phyloP scores from a whole-genome alignment of 2,797 vertebrate species.

The Xerus rutilus region DNA sequence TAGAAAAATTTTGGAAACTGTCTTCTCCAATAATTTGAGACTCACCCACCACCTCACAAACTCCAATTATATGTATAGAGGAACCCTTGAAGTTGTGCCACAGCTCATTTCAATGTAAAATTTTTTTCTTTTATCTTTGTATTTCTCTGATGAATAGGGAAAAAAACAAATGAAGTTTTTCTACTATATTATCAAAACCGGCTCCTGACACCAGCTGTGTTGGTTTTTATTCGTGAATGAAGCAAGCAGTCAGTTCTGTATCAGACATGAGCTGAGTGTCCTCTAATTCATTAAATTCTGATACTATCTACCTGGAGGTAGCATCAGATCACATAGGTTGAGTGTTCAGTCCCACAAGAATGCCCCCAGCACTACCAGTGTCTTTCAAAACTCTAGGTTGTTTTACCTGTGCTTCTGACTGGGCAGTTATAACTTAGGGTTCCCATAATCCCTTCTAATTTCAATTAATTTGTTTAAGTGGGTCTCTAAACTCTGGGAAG shows the following conservation, averaged over 20 bases:
- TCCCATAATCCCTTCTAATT: background rate
- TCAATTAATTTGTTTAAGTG: background rate
- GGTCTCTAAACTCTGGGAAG: background rate
- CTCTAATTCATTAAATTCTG: background rate
- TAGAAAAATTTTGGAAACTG: background rate
- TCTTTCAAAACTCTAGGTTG: background rate
- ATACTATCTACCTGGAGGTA: background rate
- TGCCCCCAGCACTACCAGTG: background rate
- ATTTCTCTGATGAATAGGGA: background rate
- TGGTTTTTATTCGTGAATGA: background rate
- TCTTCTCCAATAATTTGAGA: background rate
- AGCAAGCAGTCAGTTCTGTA: background rate
- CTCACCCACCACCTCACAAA: background rate
- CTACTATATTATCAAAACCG: background rate
- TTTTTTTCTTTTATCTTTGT: background rate
- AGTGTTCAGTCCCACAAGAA: background rate
- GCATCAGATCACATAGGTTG: background rate
- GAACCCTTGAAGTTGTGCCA: background rate
- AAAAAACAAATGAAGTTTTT: background rate
- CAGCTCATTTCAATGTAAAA: background rate
- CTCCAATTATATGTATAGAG: background rate
- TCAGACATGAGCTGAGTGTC: background rate
- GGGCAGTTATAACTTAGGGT: background rate
- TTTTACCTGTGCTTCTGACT: background rate
- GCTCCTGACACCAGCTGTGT: background rate